A percentile compares a stretch with the other conserved stretches of the same genome.
These are phyloP conservation scores for Burhinus oedicnemus DNA, from an alignment of 2,113 vertebrate genomes.

Conservation along the genomic window DNA sequence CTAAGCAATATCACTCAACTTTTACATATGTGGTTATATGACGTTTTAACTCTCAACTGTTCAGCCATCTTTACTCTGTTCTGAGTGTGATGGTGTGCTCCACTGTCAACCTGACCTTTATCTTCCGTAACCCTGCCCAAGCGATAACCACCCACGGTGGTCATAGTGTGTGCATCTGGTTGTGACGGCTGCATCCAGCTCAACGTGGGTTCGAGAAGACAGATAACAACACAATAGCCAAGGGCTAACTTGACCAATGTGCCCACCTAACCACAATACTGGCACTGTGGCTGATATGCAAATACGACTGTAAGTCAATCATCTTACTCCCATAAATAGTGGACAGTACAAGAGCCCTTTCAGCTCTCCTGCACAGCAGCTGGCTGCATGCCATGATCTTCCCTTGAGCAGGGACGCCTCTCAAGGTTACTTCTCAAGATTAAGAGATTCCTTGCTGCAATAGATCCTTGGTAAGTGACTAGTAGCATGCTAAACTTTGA, in stretches of 20 bases:
- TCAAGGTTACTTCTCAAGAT: not conserved
- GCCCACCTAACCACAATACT: not conserved
- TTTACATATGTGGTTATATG: not conserved
- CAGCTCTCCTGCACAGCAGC: not conserved
- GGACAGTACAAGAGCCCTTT: not conserved
- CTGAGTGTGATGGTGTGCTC: not conserved
- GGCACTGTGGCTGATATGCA: not conserved
- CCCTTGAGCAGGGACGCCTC: not conserved
- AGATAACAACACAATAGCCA: not conserved
- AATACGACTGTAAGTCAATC: not conserved
- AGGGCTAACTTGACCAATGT: not conserved
- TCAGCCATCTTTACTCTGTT: not conserved
- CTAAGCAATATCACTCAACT: not conserved
- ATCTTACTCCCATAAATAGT: not conserved
- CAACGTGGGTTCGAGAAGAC: not conserved
- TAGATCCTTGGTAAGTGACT: not conserved
- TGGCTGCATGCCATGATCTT: not conserved
- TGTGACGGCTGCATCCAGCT: not conserved
- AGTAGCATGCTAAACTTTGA: not conserved
- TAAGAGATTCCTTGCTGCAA: not conserved
- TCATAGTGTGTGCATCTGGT: not conserved
- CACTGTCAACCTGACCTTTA: not conserved
- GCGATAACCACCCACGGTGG: not conserved
- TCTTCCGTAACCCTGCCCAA: not conserved
- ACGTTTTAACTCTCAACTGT: not conserved